Conservation (phyloP, 2,797 vertebrate species). For the Rhinophrynus dorsalis region DNA sequence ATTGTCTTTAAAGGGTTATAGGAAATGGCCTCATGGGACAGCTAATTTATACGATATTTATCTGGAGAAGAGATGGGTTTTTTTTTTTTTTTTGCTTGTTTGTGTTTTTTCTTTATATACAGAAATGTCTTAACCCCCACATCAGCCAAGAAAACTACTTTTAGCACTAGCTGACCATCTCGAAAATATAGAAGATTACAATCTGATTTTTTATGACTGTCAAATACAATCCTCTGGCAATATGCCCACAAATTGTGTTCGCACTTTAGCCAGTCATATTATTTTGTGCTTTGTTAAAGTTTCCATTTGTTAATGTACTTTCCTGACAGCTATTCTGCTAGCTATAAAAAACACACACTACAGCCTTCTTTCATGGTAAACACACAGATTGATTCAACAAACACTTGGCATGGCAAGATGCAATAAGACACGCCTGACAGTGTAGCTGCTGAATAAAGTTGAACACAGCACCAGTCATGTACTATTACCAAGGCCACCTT, state of each 20-base stretch:
- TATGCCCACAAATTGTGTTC: not conserved
- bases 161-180: too few species aligned
- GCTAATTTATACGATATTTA: too few species aligned
- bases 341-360: not conserved
- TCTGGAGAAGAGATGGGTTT: too few species aligned
- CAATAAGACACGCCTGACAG: conserved; percentile 25
- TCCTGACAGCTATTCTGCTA: not conserved
- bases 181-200: too few species aligned
- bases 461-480: conserved; percentile 19
- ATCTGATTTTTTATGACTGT: not conserved
- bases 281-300: conserved; percentile 8
- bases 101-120: too few species aligned
- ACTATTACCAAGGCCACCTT: conserved; percentile 7
- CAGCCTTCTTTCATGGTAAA: not conserved
- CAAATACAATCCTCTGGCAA: not conserved
- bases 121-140: too few species aligned
- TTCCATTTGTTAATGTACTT: conserved; percentile 1
- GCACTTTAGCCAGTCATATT: not conserved
- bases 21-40: too few species aligned
- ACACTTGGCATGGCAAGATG: conserved; percentile 14
- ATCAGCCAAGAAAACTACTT: too few species aligned
- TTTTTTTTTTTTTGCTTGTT: too few species aligned
- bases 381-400: conserved; percentile 20
- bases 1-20: too few species aligned
- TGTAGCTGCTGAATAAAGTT: conserved; percentile 21